Base-by-base conservation (phyloP, 2,888 invertebrate genomes). In the Gymnoscelis rufifasciata region DNA sequence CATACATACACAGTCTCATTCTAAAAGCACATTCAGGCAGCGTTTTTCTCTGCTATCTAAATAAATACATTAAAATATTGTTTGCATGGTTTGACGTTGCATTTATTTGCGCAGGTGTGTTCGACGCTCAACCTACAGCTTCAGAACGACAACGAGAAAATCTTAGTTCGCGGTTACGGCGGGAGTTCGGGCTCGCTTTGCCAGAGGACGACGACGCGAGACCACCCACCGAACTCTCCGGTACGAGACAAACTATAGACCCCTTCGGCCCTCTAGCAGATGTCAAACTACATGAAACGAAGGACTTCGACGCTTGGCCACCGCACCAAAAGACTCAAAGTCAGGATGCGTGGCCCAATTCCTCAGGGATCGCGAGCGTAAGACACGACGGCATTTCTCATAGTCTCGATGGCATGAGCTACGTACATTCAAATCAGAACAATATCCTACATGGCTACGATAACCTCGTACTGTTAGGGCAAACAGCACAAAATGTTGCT, bases 81-180 rank as follows among this genome's bases (percentile, higher is more conserved):
- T 40, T n/a, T 15, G 15, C 10, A 11, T 26, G 33, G 15, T 38
- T 35, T 14, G 12, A 35, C 7, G 8, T 12, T 8, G 24, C 45
- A 10, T 57, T n/a, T 61, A 35, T 61, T 54, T 69, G 56, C 60
- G 55, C 73, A 91, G 91, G 91, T 62, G 94, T 94, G 78, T 95
- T 94, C 69, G 93, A 93, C 88, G 93, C 94, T 1, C 94, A 94
- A 56, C 95, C 96, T 28, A 96, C 96, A 10, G 90, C 94, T 48
- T 91, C 95, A 37, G 96, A 97, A 78, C 91, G 94, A 39, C 95
- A 96, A 68, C 91, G 97, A 56, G 97, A 97, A 83, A 95, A 94
- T 82, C 91, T 97, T 43, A 95, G 95, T 58, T 93, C 95, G 69
- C 90, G 97, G 59, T 88, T 97, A 56, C 92, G 94, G 62, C 90